Percentiles rank a stretch among this genome's conserved stretches.
Evolutionary conservation across 2,888 invertebrate species (phyloP).

Genomic region (Phytoseiulus persimilis): DNA sequence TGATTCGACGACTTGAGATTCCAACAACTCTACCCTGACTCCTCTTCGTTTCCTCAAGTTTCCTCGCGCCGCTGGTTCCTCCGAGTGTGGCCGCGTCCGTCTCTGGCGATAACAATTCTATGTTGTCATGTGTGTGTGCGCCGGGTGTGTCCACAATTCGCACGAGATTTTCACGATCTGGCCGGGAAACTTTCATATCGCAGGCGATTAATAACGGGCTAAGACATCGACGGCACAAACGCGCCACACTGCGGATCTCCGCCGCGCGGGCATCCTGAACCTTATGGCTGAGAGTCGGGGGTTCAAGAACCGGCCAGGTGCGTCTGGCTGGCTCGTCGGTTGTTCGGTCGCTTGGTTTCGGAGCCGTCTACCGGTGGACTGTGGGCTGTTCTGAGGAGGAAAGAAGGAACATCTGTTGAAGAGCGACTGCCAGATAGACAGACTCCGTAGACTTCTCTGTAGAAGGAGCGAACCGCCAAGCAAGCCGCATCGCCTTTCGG

Average conservation of each 20-base stretch:
- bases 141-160: too few relatives aligned
- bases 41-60: too few relatives aligned
- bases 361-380: neutral
- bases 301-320: neutral
- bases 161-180: too few relatives aligned
- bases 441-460: neutral
- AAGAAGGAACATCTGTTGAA: conserved; percentile 5
- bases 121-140: too few relatives aligned
- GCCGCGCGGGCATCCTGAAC: neutral
- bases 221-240: neutral
- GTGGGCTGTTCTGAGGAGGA: neutral
- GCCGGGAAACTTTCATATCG: too few relatives aligned
- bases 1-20: too few relatives aligned
- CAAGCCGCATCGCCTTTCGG: neutral
- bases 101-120: too few relatives aligned
- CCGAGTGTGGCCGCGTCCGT: too few relatives aligned
- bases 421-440: neutral
- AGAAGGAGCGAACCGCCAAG: neutral
- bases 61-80: too few relatives aligned
- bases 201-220: neutral
- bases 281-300: neutral
- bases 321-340: neutral
- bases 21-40: too few relatives aligned
- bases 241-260: neutral
- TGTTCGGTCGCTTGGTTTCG: neutral